These are phyloP conservation scores for Bombus sylvicola DNA, from an alignment of 1,140 invertebrate species.

Conservation along the genomic window DNA sequence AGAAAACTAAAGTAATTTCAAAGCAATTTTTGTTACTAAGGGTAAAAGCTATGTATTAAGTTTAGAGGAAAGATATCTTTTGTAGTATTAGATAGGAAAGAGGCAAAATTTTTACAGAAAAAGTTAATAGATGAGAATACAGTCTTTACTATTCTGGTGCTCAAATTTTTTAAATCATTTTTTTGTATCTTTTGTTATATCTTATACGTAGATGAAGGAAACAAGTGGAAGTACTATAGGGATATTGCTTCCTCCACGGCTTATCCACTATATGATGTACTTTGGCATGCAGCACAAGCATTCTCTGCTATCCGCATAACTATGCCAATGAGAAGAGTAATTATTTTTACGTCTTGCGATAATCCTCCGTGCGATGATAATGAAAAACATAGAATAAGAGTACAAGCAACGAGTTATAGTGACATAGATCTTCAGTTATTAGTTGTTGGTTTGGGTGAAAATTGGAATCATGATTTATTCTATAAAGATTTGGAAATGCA, in stretches of 20 bases:
- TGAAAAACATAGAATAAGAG: conserved; percentile 61
- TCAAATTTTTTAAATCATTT: conserved; percentile 1
- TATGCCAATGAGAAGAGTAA: conserved; percentile 56
- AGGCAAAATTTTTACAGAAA: neutral
- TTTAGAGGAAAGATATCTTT: neutral
- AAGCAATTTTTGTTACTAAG: neutral
- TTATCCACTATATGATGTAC: conserved; percentile 63
- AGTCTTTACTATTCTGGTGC: neutral
- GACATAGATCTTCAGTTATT: conserved; percentile 55
- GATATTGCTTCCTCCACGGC: conserved; percentile 15
- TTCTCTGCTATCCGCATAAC: conserved; percentile 56
- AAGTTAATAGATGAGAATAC: too few species aligned
- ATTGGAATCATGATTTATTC: conserved; percentile 64
- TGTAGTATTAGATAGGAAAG: neutral
- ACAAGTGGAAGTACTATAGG: conserved; percentile 31
- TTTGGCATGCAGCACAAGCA: conserved; percentile 54
- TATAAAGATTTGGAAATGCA: conserved; percentile 70
- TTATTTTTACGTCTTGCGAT: conserved; percentile 68
- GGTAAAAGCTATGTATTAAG: neutral
- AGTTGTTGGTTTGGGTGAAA: conserved; percentile 59
- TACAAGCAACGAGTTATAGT: conserved; percentile 41
- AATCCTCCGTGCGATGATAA: conserved; percentile 45
- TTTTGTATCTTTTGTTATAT: conserved; percentile 8
- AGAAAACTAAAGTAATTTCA: neutral
- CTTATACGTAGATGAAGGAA: conserved; percentile 31